These are phyloP conservation scores for Timema podura DNA, from an alignment of 2,888 invertebrate species.

Conservation along the genomic window DNA sequence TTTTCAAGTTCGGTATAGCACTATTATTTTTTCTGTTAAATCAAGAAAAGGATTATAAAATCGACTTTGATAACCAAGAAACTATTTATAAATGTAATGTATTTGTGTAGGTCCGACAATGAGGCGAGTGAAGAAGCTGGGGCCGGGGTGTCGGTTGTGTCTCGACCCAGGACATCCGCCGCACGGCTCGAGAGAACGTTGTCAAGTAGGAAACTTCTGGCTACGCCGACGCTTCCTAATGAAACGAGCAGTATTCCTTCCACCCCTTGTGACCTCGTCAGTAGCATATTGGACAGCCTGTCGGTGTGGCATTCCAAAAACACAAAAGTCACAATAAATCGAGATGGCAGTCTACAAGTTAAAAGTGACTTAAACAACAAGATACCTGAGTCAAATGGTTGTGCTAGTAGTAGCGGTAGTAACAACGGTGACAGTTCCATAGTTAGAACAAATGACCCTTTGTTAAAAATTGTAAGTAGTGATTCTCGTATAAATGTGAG, in stretches of 20 bases:
- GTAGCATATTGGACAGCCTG: slow-evolving; percentile 66
- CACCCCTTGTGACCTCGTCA: slow-evolving; percentile 55
- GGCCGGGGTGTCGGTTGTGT: slow-evolving; percentile 44
- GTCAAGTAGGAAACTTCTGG: slow-evolving; percentile 11
- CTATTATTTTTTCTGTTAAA: slow-evolving; percentile 3
- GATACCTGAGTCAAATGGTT: background rate
- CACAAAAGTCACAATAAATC: slow-evolving; percentile 53
- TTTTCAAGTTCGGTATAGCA: slow-evolving; percentile 36
- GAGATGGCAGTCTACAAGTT: slow-evolving; percentile 60
- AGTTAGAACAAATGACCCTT: slow-evolving; percentile 19
- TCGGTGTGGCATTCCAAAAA: slow-evolving; percentile 64
- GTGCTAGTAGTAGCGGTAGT: background rate
- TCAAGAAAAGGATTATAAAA: slow-evolving; percentile 7
- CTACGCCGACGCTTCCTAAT: background rate
- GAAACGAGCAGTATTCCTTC: slow-evolving; percentile 5
- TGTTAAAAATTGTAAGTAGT: slow-evolving; percentile 17
- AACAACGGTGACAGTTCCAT: slow-evolving; percentile 6
- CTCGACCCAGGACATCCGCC: slow-evolving; percentile 45
- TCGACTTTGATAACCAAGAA: too few relatives aligned
- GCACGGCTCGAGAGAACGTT: slow-evolving; percentile 9
- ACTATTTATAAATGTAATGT: too few relatives aligned
- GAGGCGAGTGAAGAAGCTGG: slow-evolving; percentile 39
- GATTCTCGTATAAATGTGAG: slow-evolving; percentile 25
- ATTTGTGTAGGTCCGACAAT: slow-evolving; percentile 45
- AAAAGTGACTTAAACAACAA: slow-evolving; percentile 41